phyloP scores from a whole-genome alignment of 1,140 invertebrate genomes.

The Tetragnatha versicolor region DNA sequence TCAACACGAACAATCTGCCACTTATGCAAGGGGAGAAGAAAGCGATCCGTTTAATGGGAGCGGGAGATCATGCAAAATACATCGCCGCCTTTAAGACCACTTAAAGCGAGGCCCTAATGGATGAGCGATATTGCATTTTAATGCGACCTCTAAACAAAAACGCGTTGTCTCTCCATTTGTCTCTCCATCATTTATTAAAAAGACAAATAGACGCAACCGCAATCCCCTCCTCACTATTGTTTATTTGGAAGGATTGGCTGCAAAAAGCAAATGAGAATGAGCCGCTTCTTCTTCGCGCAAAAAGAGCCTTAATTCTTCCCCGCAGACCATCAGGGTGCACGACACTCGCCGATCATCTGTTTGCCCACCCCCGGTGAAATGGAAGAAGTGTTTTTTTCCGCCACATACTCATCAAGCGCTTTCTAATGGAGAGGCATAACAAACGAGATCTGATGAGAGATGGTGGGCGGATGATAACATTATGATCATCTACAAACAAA shows the following conservation, averaged over 20 bases:
- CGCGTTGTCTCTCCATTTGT: conserved; percentile 40
- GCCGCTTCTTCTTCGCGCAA: background rate
- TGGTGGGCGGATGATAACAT: too few species aligned
- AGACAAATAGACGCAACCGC: conserved; percentile 23
- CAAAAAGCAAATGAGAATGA: background rate
- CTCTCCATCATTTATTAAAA: conserved; percentile 46
- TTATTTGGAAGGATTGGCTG: conserved; percentile 32
- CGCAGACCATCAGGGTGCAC: too few species aligned
- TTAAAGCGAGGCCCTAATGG: conserved; percentile 50
- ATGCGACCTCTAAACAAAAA: conserved; percentile 53
- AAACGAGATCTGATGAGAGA: too few species aligned
- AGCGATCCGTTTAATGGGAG: conserved; percentile 31
- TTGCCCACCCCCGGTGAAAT: too few species aligned
- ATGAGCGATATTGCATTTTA: conserved; percentile 54
- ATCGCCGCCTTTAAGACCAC: conserved; percentile 54
- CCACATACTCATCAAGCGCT: too few species aligned
- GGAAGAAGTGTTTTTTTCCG: too few species aligned
- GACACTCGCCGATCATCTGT: too few species aligned
- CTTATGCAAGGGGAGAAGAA: conserved; percentile 35
- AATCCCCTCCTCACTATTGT: conserved; percentile 34
- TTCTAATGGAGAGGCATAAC: too few species aligned
- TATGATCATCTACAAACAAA: too few species aligned
- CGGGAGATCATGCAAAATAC: conserved; percentile 46
- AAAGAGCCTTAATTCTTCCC: background rate
- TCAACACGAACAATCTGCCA: conserved; percentile 55